A percentile compares a stretch with the other conserved stretches of the same genome.
These are phyloP conservation scores for Aepyceros melampus DNA, from an alignment of 2,113 vertebrate species.

Conservation along the genomic window DNA sequence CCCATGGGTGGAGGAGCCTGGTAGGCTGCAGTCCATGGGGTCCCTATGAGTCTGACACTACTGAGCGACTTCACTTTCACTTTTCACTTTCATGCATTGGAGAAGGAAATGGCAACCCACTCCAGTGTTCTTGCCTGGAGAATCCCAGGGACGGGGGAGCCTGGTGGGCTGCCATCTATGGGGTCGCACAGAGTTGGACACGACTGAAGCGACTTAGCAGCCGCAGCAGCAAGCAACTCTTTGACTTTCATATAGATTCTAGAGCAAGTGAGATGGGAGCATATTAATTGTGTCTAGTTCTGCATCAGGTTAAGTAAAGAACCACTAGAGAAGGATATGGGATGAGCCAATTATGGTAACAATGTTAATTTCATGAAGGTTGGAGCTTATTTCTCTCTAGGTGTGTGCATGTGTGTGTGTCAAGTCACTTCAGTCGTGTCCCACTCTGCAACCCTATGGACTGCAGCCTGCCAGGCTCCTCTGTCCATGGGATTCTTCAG, in stretches of 20 bases:
- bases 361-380: neutral
- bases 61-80: no score
- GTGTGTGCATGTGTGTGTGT: fast-evolving
- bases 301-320: neutral
- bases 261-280: neutral
- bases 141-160: no score
- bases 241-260: neutral
- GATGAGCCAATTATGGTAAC: no score
- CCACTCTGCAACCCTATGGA: neutral
- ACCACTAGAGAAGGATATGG: neutral
- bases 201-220: neutral
- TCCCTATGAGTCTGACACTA: fast-evolving
- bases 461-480: neutral
- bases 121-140: no score
- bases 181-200: no score
- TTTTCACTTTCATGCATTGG: no score
- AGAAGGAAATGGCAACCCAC: no score
- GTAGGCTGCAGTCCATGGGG: neutral
- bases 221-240: neutral
- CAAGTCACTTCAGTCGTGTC: neutral
- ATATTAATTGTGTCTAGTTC: fast-evolving
- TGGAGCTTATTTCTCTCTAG: neutral
- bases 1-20: neutral
- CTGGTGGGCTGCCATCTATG: no score
- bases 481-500: neutral